Evolutionary conservation across 2,888 invertebrate genomes (phyloP).

Genomic region (Silvanus unidentatus): DNA sequence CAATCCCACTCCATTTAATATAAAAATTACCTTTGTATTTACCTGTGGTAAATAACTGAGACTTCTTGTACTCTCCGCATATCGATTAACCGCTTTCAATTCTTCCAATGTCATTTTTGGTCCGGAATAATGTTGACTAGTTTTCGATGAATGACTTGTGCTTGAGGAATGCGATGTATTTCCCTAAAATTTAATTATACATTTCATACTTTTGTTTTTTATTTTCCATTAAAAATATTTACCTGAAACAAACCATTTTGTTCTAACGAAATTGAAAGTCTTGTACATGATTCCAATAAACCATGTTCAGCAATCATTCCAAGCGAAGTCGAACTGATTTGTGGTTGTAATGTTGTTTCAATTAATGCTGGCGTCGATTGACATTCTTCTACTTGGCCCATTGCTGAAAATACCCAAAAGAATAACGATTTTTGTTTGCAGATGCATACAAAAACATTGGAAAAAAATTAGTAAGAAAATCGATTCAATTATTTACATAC

Average conservation of each 20-base stretch:
- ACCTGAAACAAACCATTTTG: constrained; percentile 72
- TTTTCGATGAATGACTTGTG: constrained; percentile 63
- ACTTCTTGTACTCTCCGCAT: constrained; percentile 87
- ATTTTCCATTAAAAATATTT: too few relatives aligned
- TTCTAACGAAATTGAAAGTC: constrained; percentile 82
- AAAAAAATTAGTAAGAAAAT: too few relatives aligned
- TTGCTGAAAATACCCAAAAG: too few relatives aligned
- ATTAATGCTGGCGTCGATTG: constrained; percentile 82
- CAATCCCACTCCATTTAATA: too few relatives aligned
- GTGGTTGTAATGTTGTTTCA: constrained; percentile 56
- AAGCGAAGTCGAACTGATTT: constrained; percentile 58
- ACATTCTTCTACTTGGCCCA: constrained; percentile 83
- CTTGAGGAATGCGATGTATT: constrained; percentile 68
- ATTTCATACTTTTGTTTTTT: too few relatives aligned
- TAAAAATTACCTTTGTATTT: constrained; percentile 37
- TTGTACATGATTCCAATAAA: constrained; percentile 76
- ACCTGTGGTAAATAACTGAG: constrained; percentile 89
- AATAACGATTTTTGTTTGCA: too few relatives aligned
- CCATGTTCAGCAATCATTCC: constrained; percentile 85
- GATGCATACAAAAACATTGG: too few relatives aligned
- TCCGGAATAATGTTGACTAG: constrained; percentile 53
- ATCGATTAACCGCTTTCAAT: constrained; percentile 78
- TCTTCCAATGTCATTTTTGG: constrained; percentile 78
- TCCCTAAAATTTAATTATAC: constrained; percentile 25
- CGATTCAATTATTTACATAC: too few relatives aligned